A percentile compares a stretch with the other conserved stretches of the same genome.
Conservation (phyloP, 1,140 invertebrate genomes). For the Psix sp. region DNA sequence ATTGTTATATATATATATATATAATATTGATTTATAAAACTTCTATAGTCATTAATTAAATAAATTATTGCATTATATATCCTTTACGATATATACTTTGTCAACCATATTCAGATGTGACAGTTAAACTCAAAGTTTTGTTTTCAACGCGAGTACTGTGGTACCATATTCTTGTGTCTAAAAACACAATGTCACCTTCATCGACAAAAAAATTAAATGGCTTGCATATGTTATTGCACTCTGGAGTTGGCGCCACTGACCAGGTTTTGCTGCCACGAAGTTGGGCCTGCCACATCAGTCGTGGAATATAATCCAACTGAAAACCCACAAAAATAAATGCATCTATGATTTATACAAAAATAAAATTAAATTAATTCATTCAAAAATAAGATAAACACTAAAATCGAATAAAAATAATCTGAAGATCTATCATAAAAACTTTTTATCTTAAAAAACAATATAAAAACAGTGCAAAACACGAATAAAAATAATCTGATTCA, state of each 20-base stretch:
- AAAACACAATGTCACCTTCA: constrained; percentile 89
- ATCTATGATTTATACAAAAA: no score
- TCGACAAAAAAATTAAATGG: constrained; percentile 87
- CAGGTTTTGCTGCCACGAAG: constrained; percentile 91
- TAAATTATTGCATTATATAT: no score
- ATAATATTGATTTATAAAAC: no score
- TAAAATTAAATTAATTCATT: no score
- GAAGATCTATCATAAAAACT: no score
- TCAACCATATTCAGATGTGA: constrained; percentile 92
- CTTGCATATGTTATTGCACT: constrained; percentile 89
- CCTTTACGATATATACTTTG: no score
- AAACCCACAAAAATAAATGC: constrained; percentile 53
- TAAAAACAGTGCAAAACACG: no score
- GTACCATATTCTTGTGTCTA: constrained; percentile 96
- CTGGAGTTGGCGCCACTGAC: constrained; percentile 89
- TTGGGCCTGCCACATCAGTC: constrained; percentile 96
- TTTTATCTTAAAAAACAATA: no score
- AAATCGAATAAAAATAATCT: constrained; percentile 66
- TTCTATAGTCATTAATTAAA: no score
- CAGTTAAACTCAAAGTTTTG: constrained; percentile 90
- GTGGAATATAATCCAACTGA: constrained; percentile 92
- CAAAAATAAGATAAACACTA: constrained; percentile 56
- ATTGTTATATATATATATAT: no score
- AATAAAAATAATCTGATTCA: no score
- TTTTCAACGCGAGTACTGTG: constrained; percentile 90